Base-by-base conservation (phyloP, 2,113 vertebrate genomes). In the Varanus komodoensis region DNA sequence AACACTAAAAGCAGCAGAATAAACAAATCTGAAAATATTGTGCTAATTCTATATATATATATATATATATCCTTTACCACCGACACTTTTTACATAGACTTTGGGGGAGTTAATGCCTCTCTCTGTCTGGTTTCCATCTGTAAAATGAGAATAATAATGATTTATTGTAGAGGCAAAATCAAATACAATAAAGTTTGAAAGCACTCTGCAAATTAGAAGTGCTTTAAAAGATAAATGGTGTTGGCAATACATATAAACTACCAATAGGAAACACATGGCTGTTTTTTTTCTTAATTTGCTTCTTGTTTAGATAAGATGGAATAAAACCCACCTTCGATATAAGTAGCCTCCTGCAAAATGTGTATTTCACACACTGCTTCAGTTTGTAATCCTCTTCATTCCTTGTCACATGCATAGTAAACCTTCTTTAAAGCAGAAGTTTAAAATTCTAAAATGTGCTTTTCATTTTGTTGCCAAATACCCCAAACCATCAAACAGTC, bases 351-450 rank as follows among this genome's bases (percentile, higher is more conserved):
- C 9, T 64, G 89, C 84, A 87, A 87, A 82, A 92, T 90, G 94
- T 83, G 86, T 92, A 93, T 94, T 95, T 96, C 92, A 89, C 92
- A 91, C 82, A 93, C 68, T 93, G 92, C 93, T 94, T 85, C 77
- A 86, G 81, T 94, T 87, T 52, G 44, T 94, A 94, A 92, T 95
- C 95, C 95, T 89, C 84, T 90, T 96, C 92, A 93, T 88, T 96
- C 32, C 85, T 92, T 87, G 93, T 97, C 93, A 95, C 93, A 94
- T 94, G 93, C 32, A 0, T 67, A 87, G 94, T 96, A 95, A 97
- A 94, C 84, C 92, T 93, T 91, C 87, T 96, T 82, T 79, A 93
- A 93, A 92, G 91, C 78, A 83, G 89, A 85, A 93, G 92, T 83
- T 95, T 94, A 86, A 92, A 91, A 84, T 95, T 95, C 86, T 93